Base-by-base conservation (phyloP, 2,113 vertebrate genomes). In the Pygoscelis adeliae region DNA sequence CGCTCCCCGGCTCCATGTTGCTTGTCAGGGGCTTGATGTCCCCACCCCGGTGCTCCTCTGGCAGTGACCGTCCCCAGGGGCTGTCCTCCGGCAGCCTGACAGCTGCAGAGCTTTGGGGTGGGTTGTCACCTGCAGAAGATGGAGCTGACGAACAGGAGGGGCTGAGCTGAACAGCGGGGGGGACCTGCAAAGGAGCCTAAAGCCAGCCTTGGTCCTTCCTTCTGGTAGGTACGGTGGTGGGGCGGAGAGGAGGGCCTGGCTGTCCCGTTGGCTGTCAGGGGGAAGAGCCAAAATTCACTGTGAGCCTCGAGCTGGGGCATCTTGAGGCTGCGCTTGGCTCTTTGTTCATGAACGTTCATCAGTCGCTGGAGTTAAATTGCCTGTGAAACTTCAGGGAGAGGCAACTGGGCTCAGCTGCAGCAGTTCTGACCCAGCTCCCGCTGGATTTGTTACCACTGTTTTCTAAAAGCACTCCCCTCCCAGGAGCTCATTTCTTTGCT, bases 1-100 rank as follows among this genome's bases (percentile, higher is more conserved):
- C 11, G 36, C 26, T 71, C 38, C n/a, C 56, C 0, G 3, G 46
- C 34, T 8, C 47, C 5, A 0, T 0, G 2, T 18, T 21, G 65
- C 26, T 65, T 27, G 2, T 23, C 5, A 3, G 32, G 73, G 22
- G 3, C 65, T 27, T 23, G 10, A 4, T 71, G 50, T 65, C 42
- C 40, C 50, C 66, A 36, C 17, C 2, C 17, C 1, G 2, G 29
- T 7, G 29, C 38, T 76, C 80, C 46, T 15, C 63, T 13, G 42
- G 47, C 49, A 27, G 30, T 15, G 49, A 22, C 65, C 5, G 1
- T 36, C 29, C 49, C 26, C 15, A 11, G 22, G 56, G 49, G 9
- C 8, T 49, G 55, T 70, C 36, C 50, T 10, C 40, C 2, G 1
- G 55, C 44, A 58, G 21, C 42, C 36, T 15, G 40, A 5, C 6